Evolutionary conservation across 1,140 invertebrate genomes (phyloP).

Genomic region (Hyles vespertilio): DNA sequence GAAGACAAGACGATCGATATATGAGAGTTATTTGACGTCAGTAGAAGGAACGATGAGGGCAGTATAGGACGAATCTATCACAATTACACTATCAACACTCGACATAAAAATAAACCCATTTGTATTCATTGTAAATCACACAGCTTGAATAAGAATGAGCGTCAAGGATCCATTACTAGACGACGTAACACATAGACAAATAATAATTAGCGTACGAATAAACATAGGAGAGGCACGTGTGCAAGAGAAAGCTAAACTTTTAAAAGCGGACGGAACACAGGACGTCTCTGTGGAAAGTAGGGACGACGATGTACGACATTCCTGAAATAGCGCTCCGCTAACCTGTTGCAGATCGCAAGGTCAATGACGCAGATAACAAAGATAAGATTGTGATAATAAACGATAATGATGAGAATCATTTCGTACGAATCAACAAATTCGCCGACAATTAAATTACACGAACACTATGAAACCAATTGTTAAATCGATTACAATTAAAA

Average conservation of each 20-base stretch:
- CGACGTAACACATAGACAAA: constrained; percentile 7
- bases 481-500: background rate
- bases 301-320: constrained; percentile 6
- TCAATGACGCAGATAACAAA: constrained; percentile 25
- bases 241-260: constrained; percentile 13
- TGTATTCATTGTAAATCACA: constrained; percentile 17
- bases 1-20: background rate
- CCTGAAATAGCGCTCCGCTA: constrained; percentile 10
- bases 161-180: background rate
- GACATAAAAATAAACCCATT: constrained; percentile 19
- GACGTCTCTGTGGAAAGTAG: constrained; percentile 5
- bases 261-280: no score
- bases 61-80: constrained; percentile 31
- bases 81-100: constrained; percentile 25
- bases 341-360: constrained; percentile 26
- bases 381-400: constrained; percentile 27
- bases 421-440: background rate
- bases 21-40: constrained; percentile 24
- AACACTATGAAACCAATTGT: background rate
- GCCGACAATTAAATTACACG: background rate
- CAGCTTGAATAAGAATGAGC: constrained; percentile 27
- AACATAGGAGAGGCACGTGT: constrained; percentile 10
- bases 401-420: constrained; percentile 12
- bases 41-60: constrained; percentile 18
- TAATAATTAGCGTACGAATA: constrained; percentile 15